phyloP scores from a whole-genome alignment of 2,888 invertebrate genomes.

The Microplitis deprimator region DNA sequence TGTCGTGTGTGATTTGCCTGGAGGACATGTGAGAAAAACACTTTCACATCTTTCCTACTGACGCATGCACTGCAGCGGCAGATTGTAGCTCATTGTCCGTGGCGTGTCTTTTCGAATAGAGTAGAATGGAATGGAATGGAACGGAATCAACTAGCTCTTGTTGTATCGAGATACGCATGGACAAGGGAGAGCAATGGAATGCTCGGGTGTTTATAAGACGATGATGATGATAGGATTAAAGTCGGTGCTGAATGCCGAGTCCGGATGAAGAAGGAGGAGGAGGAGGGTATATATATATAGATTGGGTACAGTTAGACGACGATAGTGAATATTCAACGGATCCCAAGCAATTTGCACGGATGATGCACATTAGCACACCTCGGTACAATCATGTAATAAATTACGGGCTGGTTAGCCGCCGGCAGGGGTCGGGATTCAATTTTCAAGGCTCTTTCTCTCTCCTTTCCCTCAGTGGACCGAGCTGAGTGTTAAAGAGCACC shows the following conservation, averaged over 20 bases:
- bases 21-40: slow-evolving; percentile 34
- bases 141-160: neutral
- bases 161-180: neutral
- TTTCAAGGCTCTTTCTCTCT: slow-evolving; percentile 30
- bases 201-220: no score
- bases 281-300: neutral
- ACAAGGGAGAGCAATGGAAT: no score
- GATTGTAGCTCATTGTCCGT: neutral
- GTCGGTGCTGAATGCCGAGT: no score
- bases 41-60: slow-evolving; percentile 25
- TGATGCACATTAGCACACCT: slow-evolving; percentile 36
- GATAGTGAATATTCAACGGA: slow-evolving; percentile 26
- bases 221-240: no score
- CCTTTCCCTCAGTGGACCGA: neutral
- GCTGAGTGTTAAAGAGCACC: neutral
- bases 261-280: neutral
- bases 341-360: slow-evolving; percentile 31
- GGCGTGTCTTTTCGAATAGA: neutral
- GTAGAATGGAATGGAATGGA: neutral
- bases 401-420: slow-evolving; percentile 33
- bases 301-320: slow-evolving; percentile 6
- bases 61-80: neutral
- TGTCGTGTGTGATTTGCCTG: neutral
- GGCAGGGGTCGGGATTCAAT: slow-evolving; percentile 29
- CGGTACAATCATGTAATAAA: slow-evolving; percentile 37